A percentile compares a stretch with the other conserved stretches of the same genome.
These are phyloP conservation scores for Nomada fabriciana DNA, from an alignment of 2,888 invertebrate genomes.

Conservation along the genomic window DNA sequence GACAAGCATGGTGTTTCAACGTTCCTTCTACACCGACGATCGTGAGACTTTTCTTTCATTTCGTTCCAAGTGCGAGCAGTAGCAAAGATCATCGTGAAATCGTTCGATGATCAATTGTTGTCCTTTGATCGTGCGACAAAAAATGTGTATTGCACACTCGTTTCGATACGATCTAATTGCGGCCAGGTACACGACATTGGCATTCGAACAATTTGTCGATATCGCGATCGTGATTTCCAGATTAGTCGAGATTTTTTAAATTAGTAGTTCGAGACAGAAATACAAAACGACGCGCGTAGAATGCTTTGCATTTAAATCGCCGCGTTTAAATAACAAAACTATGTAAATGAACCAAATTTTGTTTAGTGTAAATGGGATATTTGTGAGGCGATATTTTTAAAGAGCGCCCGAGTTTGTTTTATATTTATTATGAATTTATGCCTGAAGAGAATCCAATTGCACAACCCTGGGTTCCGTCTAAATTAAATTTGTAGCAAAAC, in stretches of 20 bases:
- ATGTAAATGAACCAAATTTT: too few relatives aligned
- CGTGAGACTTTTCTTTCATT: not conserved
- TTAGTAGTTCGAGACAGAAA: not conserved
- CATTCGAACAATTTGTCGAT: not conserved
- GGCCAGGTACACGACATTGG: not conserved
- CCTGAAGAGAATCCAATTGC: too few relatives aligned
- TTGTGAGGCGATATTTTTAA: too few relatives aligned
- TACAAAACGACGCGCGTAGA: too few relatives aligned
- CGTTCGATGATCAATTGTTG: not conserved
- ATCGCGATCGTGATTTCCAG: not conserved
- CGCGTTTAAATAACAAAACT: too few relatives aligned
- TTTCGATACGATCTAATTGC: not conserved
- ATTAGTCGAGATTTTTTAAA: not conserved
- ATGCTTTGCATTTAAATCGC: too few relatives aligned
- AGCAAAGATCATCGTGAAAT: not conserved
- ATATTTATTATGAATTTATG: too few relatives aligned
- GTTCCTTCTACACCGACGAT: not conserved
- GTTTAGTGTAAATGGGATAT: too few relatives aligned
- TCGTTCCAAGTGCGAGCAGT: not conserved
- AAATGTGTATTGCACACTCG: too few relatives aligned
- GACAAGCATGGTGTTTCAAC: conserved; percentile 32
- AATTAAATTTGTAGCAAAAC: too few relatives aligned
- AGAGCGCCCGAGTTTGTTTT: too few relatives aligned
- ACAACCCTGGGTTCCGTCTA: too few relatives aligned
- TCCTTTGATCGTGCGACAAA: not conserved